Base-by-base conservation (phyloP, 2,888 invertebrate genomes). In the Erebia palarica region DNA sequence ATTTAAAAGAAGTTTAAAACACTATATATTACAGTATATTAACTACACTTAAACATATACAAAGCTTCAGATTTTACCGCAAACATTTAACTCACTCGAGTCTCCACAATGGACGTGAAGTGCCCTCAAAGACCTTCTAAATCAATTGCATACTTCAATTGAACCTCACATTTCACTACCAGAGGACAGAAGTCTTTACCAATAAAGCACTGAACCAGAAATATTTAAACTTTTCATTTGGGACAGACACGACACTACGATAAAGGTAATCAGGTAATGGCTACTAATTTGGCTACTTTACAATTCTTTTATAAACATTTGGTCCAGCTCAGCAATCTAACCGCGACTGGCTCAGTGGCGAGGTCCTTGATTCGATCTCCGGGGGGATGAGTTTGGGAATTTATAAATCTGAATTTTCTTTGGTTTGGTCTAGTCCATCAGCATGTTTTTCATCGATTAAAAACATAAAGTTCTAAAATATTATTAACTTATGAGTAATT, bases 131-230 rank as follows among this genome's bases (percentile, higher is more conserved):
- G 42, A 36, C 36, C 69, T 65, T 65, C 27, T 66, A 67, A 60
- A 70, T 66, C 70, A 70, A 73, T 69, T 71, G 69, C 68, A 61
- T 53, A 58, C 73, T 73, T 69, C 69, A 70, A 64, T 72, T 69
- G 63, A 72, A 65, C 49, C 65, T 59, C 65, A 69, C 69, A 59
- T 65, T 69, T 69, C 58, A 65, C 57, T 47, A 42, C 11, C 66
- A n/a, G 47, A 57, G 47, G 16, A 49, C 63, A 63, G 3, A 27
- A 58, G 9, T 47, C 47, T 47, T 47, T 13, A 47, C 10, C 13
- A 61, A 47, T 13, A 18, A 47, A 18, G 18, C 18, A 7, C 47
- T 10, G 3, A 1, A 59, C 1, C 10, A 13, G 11, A 42, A 13
- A 60, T 16, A 44, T 60, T 16, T 42, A 16, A 44, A 44, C 27